Percentiles rank a stretch among this genome's conserved stretches.
Evolutionary conservation across 2,113 vertebrate species (phyloP).

Genomic region (Piaya cayana): DNA sequence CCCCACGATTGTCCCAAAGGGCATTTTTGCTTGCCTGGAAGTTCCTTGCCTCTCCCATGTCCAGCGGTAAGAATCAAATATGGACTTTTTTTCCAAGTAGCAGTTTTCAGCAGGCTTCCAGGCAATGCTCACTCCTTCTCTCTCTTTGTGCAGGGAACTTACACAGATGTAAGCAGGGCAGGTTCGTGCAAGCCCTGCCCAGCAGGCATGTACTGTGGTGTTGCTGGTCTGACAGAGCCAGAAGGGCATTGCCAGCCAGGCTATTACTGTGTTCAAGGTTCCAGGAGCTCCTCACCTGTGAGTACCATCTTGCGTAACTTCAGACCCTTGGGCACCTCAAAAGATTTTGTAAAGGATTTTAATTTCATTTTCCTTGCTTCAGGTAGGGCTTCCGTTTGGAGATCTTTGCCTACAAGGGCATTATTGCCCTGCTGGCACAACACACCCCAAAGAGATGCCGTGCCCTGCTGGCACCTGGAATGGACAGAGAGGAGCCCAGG

Average conservation of each 20-base stretch:
- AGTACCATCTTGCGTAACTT: background rate
- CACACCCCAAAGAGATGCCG: conserved; percentile 74
- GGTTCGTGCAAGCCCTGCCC: conserved; percentile 81
- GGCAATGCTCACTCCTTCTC: background rate
- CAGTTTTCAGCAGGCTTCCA: background rate
- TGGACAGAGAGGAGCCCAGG: conserved; percentile 73
- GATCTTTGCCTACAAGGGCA: conserved; percentile 83
- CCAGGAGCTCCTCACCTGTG: conserved; percentile 82
- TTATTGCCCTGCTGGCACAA: conserved; percentile 82
- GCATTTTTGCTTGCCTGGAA: conserved; percentile 81
- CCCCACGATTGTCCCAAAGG: conserved; percentile 80
- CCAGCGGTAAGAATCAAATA: conserved; percentile 73
- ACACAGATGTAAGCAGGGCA: conserved; percentile 62
- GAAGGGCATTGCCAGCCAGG: conserved; percentile 82
- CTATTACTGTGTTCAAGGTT: conserved; percentile 78
- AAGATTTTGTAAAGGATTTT: fast-evolving
- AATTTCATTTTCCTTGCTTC: background rate
- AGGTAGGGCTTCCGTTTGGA: conserved; percentile 80
- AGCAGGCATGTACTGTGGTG: conserved; percentile 83
- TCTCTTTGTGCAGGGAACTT: conserved; percentile 79
- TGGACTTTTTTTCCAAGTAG: fast-evolving
- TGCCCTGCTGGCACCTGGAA: conserved; percentile 89
- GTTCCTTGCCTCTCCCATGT: conserved; percentile 75
- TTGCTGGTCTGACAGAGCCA: conserved; percentile 76
- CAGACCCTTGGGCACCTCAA: fast-evolving